Evolutionary conservation across 1,140 invertebrate genomes (phyloP).

Genomic region (Tetramorium alpestre): DNA sequence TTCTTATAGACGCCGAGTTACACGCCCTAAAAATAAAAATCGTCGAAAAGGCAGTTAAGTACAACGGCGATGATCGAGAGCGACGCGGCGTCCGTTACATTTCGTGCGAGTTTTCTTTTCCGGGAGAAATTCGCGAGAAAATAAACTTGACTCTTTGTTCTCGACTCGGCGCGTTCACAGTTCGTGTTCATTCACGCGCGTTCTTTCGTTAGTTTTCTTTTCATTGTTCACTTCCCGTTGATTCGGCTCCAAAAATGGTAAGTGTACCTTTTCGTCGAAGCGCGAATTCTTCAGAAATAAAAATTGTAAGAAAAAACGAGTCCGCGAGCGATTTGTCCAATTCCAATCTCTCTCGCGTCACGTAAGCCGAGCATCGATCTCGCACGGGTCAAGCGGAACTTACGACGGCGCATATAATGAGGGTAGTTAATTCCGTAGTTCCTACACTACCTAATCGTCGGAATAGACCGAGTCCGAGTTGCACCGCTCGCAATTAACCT

Average conservation of each 20-base stretch:
- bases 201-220: conserved; percentile 25
- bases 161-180: conserved; percentile 17
- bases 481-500: conserved; percentile 49
- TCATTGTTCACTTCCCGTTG: conserved; percentile 30
- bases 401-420: conserved; percentile 48
- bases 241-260: conserved; percentile 36
- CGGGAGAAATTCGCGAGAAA: conserved; percentile 32
- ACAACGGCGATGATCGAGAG: conserved; percentile 23
- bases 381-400: conserved; percentile 42
- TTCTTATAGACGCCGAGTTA: conserved; percentile 14
- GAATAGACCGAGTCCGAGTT: conserved; percentile 48
- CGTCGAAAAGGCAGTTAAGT: conserved; percentile 27
- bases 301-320: neutral
- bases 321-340: conserved; percentile 26
- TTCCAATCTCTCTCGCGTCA: conserved; percentile 47
- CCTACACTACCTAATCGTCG: conserved; percentile 48
- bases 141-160: conserved; percentile 38
- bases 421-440: conserved; percentile 51
- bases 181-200: conserved; percentile 32
- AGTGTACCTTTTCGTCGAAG: conserved; percentile 17
- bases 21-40: neutral
- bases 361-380: conserved; percentile 49
- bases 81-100: conserved; percentile 19
- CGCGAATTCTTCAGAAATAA: conserved; percentile 24
- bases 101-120: conserved; percentile 30